Percentiles rank a stretch among this genome's conserved stretches.
Evolutionary conservation across 2,797 vertebrate species (phyloP).

Genomic region (Eulemur albifrons): DNA sequence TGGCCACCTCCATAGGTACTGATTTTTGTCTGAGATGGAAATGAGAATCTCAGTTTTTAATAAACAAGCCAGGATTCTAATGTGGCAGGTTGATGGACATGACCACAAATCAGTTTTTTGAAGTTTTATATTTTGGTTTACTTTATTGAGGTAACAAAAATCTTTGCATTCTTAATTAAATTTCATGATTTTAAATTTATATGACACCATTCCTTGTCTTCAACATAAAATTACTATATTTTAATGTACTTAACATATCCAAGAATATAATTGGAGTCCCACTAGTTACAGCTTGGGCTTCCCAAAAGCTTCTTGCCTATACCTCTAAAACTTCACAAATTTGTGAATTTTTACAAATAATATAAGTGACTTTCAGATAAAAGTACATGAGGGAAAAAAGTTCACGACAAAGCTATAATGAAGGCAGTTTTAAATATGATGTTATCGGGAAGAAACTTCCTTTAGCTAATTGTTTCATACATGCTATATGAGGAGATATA

Average conservation of each 20-base stretch:
- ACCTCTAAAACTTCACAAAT: neutral
- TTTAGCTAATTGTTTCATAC: neutral
- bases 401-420: neutral
- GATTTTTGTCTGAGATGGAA: neutral
- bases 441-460: neutral
- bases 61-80: neutral
- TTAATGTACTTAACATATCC: neutral
- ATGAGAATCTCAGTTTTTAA: neutral
- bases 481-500: neutral
- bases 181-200: neutral
- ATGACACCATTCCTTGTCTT: neutral
- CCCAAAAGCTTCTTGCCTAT: neutral
- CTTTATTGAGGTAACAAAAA: neutral
- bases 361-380: neutral
- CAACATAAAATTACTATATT: neutral
- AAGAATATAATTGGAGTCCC: neutral
- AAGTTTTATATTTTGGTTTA: too few species aligned
- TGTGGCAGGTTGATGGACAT: neutral
- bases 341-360: neutral
- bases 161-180: neutral
- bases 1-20: neutral
- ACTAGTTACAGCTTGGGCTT: neutral
- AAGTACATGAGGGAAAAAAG: neutral
- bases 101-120: neutral
- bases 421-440: neutral